Percentiles rank a stretch among this genome's conserved stretches.
phyloP scores from a whole-genome alignment of 2,797 vertebrate genomes.

The Chlorospingus semifuscus region DNA sequence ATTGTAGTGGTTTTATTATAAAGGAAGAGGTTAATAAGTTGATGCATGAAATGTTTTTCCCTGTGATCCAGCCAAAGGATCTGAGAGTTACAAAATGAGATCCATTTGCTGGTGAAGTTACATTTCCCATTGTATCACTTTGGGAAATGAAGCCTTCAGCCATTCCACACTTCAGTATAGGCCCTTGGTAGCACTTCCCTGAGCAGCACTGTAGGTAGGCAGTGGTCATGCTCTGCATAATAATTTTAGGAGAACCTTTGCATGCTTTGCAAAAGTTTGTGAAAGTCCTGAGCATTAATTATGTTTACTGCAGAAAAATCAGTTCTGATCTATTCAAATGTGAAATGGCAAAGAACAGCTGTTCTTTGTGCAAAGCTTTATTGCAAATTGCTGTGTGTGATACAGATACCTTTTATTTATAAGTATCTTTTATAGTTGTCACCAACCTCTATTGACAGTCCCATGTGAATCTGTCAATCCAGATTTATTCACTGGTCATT shows the following conservation, averaged over 20 bases:
- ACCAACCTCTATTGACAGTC: background rate
- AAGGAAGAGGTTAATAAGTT: background rate
- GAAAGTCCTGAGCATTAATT: background rate
- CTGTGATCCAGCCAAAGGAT: background rate
- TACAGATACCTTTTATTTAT: background rate
- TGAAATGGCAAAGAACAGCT: background rate
- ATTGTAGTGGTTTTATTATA: background rate
- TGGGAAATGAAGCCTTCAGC: background rate
- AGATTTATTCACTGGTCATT: background rate
- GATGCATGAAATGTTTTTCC: background rate
- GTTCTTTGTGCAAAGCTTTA: background rate
- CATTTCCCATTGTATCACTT: background rate
- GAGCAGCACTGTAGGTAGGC: background rate
- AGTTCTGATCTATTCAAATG: background rate
- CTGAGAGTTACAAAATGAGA: background rate
- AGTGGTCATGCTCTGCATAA: background rate
- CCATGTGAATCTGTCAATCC: background rate
- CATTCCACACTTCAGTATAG: background rate
- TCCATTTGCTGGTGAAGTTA: background rate
- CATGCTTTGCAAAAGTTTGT: background rate
- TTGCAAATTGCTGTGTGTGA: background rate
- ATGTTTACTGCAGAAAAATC: background rate
- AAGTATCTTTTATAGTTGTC: background rate
- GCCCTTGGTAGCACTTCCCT: background rate
- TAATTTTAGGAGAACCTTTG: background rate